Base-by-base conservation (phyloP, 2,888 invertebrate genomes). In the Apodemia zela region DNA sequence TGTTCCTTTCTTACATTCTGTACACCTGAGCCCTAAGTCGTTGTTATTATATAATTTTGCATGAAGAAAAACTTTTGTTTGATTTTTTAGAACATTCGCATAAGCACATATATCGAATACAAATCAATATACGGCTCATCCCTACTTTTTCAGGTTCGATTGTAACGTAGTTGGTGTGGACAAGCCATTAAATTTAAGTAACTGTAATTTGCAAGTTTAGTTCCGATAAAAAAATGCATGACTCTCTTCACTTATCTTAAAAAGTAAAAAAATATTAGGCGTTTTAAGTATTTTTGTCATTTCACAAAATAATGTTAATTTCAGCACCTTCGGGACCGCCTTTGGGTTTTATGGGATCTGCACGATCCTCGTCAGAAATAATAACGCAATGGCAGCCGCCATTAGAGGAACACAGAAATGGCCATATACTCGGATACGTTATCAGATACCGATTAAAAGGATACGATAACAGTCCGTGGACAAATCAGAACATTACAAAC, bases 361-460 rank as follows among this genome's bases (percentile, higher is more conserved):
- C 99, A 0, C 93, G 98, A 66, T 98, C 98, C 15, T 96, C 98
- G 13, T 97, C 98, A 0, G 98, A 98, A 85, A 98, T 99, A 66
- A 98, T 98, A 75, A 97, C 98, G 0, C 98, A 98, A 79, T 99
- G 99, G 99, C 98, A 98, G 80, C 97, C 98, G 33, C 99, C 99
- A 0, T 89, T 97, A 10, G 97, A 98, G 77, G 98, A 98, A 78
- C 97, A 98, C 76, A 94, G 98, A 73, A 99, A 99, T 80, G 99
- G 99, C 0, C 96, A 97, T 79, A 97, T 99, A 70, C 87, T 97
- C 15, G 99, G 99, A 18, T 99, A 98, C 80, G 95, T 97, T 25
- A 95, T 99, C 66, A 94, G 98, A 65, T 99, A 98, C 85, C 94
- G 98, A 61, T 93, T 99, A 2, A 96, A 95, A 70, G 98, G 98